These are phyloP conservation scores for Lophius americanus DNA, from an alignment of 2,797 vertebrate genomes.

Conservation along the genomic window DNA sequence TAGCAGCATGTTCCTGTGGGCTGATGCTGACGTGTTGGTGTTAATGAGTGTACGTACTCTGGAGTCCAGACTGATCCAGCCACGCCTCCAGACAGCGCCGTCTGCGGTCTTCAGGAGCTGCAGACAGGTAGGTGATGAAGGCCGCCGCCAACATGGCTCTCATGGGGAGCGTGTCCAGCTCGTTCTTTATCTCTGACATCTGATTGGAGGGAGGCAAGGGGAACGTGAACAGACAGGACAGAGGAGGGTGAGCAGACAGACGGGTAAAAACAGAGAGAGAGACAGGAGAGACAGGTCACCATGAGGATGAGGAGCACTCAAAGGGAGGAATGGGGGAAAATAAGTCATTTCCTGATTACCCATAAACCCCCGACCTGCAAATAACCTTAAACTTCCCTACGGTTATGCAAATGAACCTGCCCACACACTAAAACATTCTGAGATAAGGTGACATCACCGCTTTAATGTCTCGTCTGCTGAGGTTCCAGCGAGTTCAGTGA, in stretches of 20 bases:
- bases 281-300: not conserved
- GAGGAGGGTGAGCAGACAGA: not conserved
- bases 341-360: not conserved
- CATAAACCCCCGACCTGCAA: not conserved
- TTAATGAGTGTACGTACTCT: slow-evolving; percentile 81
- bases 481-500: slow-evolving; percentile 19
- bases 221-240: slow-evolving; percentile 16
- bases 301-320: slow-evolving; percentile 3
- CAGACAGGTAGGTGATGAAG: slow-evolving; percentile 95
- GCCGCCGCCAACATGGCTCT: slow-evolving; percentile 92
- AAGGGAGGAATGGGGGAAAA: not conserved
- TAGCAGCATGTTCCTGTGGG: too few relatives aligned
- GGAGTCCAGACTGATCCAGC: slow-evolving; percentile 88
- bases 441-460: slow-evolving; percentile 11
- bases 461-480: slow-evolving; percentile 16
- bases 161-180: slow-evolving; percentile 89
- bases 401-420: not conserved
- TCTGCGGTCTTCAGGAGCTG: slow-evolving; percentile 91
- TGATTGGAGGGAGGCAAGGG: slow-evolving; percentile 52
- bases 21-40: slow-evolving; percentile 23
- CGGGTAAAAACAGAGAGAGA: slow-evolving; percentile 1
- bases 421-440: not conserved
- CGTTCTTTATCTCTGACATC: slow-evolving; percentile 93
- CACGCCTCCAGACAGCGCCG: slow-evolving; percentile 88
- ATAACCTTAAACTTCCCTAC: not conserved